phyloP scores from a whole-genome alignment of 2,888 invertebrate genomes.

The Papilio gigon region DNA sequence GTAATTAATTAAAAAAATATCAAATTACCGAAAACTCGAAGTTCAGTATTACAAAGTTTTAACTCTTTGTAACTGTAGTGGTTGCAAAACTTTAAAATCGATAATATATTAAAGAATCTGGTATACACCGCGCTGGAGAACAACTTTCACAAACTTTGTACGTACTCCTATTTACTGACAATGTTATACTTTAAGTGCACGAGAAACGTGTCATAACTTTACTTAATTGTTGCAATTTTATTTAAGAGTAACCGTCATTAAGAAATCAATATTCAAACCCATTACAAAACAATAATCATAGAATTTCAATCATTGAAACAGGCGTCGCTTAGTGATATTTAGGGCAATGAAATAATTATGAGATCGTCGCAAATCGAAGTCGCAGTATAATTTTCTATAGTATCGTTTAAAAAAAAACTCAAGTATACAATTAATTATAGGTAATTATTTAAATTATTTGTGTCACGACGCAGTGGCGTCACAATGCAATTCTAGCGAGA shows the following conservation, averaged over 20 bases:
- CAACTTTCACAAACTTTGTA: conserved; percentile 17
- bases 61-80: not conserved
- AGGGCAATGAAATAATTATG: conserved; percentile 1
- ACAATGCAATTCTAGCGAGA: conserved; percentile 30
- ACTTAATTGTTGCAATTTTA: not conserved
- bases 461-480: conserved; percentile 16
- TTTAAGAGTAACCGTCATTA: not conserved
- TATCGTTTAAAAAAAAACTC: not conserved
- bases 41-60: not conserved
- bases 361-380: too few species aligned
- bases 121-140: conserved; percentile 4
- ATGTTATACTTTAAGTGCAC: not conserved
- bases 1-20: too few species aligned
- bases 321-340: not conserved
- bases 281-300: not conserved
- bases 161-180: conserved; percentile 20
- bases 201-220: not conserved
- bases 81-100: conserved; percentile 1
- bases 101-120: not conserved
- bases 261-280: not conserved
- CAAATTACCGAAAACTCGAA: too few species aligned
- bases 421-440: conserved; percentile 20
- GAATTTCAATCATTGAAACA: not conserved
- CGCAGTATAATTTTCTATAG: conserved; percentile 1
- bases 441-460: conserved; percentile 21